These are phyloP conservation scores for Gymnorhina tibicen DNA, from an alignment of 2,113 vertebrate genomes.

Conservation along the genomic window DNA sequence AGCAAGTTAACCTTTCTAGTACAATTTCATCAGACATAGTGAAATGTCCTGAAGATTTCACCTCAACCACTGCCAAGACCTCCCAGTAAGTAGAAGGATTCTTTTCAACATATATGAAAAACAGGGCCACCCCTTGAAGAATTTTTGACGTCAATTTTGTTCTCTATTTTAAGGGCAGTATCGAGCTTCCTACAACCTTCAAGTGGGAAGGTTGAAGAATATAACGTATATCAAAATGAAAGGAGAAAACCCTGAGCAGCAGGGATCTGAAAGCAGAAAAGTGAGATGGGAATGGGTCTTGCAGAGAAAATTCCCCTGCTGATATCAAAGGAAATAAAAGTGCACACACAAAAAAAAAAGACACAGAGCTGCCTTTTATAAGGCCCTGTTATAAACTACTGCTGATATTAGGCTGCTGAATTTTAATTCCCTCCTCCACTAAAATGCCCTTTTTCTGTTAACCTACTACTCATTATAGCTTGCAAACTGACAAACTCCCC, in stretches of 20 bases:
- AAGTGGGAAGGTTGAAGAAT: constrained; percentile 59
- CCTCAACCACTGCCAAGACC: background rate
- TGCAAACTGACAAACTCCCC: constrained; percentile 15
- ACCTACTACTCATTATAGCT: constrained; percentile 22
- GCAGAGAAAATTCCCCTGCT: constrained; percentile 67
- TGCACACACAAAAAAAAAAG: constrained; percentile 46
- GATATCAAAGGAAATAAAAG: constrained; percentile 70
- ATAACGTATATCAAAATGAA: constrained; percentile 62
- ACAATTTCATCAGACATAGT: background rate
- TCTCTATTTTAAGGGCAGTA: constrained; percentile 55
- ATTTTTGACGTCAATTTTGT: constrained; percentile 11
- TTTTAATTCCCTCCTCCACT: constrained; percentile 51
- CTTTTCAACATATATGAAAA: constrained; percentile 48
- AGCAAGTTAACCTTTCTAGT: background rate
- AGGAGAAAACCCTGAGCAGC: constrained; percentile 61
- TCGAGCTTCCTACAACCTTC: constrained; percentile 50
- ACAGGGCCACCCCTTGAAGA: constrained; percentile 16
- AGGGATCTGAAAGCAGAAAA: constrained; percentile 65
- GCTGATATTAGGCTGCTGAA: constrained; percentile 51
- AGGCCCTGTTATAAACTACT: constrained; percentile 40
- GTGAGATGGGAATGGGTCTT: constrained; percentile 64
- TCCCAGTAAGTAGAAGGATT: background rate
- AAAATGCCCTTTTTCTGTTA: constrained; percentile 58
- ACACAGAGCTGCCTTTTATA: constrained; percentile 53
- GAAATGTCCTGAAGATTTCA: background rate